Base-by-base conservation (phyloP, 2,113 vertebrate genomes). In the Atherinomorus stipes region DNA sequence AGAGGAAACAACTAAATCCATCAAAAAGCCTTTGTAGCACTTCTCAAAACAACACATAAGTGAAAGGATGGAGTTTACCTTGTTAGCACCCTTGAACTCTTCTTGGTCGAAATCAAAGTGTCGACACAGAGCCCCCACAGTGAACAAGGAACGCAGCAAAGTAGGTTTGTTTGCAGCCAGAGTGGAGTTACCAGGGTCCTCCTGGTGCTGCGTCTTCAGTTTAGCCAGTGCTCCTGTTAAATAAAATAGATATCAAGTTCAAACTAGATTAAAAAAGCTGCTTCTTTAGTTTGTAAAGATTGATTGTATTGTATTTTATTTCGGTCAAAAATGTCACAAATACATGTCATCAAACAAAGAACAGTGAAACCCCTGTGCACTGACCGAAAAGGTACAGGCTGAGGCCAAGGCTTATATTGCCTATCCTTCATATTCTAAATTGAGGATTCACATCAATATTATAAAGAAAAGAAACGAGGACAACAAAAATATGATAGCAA, bases 81-180 rank as follows among this genome's bases (percentile, higher is more conserved):
- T 99, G 93, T 92, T 99, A 83, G 91, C 93, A 74, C 97, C 98
- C 92, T 99, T 99, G 90, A 99, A 99, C 79, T 99, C 97, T 90
- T 99, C 97, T 50, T 95, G 94, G 91, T 99, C 97, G 78, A 98
- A 99, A 92, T 99, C 97, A 93, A 99, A 99, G 94, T 99, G 97
- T 37, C 98, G 95, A 86, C 97, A 97, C 2, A 99, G 80, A 74
- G 98, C 98, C 64, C 97, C 98, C 83, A 99, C 98, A 49, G 98
- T 99, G 73, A 99, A 99, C 66, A 99, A 95, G 3, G 97, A 97
- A 69, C 98, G 96, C 82, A 99, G 95, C 75, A 99, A 96, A 56
- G 96, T 95, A 52, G 97, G 96, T 85, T 98, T 99, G 91, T 98
- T 98, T 57, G 95, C 91, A 52, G 93, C 94, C 76, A 98, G 93